Conservation (phyloP, 2,888 invertebrate genomes). For the Sclerodermus sp. region DNA sequence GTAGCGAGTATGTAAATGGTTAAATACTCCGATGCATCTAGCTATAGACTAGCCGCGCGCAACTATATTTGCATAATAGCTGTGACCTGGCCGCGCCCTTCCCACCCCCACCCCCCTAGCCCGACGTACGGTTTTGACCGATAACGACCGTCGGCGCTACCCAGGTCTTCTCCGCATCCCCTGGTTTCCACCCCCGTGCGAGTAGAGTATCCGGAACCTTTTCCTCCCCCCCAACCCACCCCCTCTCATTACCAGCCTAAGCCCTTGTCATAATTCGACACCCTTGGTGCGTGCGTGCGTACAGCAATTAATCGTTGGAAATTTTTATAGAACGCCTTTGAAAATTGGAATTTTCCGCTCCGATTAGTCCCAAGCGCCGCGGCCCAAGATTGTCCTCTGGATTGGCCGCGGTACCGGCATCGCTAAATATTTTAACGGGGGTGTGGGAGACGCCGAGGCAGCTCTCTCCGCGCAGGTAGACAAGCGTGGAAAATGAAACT, state of each 20-base stretch:
- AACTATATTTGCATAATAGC: slow-evolving; percentile 9
- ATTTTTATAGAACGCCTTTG: too few relatives aligned
- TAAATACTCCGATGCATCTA: not conserved
- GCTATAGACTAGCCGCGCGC: not conserved
- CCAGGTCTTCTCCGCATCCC: not conserved
- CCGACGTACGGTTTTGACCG: slow-evolving; percentile 10
- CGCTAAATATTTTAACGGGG: too few relatives aligned
- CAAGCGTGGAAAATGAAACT: too few relatives aligned
- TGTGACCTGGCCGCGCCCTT: slow-evolving; percentile 4
- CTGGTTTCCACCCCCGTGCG: not conserved
- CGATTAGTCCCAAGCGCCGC: too few relatives aligned
- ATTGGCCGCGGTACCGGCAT: too few relatives aligned
- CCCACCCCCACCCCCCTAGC: not conserved
- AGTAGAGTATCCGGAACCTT: not conserved
- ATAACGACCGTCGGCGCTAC: slow-evolving; percentile 4
- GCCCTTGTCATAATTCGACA: not conserved
- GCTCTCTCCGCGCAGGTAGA: too few relatives aligned
- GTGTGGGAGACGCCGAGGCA: too few relatives aligned
- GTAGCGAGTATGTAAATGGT: not conserved
- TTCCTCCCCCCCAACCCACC: not conserved
- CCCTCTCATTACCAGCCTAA: not conserved
- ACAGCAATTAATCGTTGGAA: not conserved
- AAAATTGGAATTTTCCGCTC: too few relatives aligned
- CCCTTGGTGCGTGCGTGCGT: not conserved
- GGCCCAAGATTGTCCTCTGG: too few relatives aligned